A percentile compares a stretch with the other conserved stretches of the same genome.
Conservation (phyloP, 1,140 invertebrate species). For the Pteromalus puparum region DNA sequence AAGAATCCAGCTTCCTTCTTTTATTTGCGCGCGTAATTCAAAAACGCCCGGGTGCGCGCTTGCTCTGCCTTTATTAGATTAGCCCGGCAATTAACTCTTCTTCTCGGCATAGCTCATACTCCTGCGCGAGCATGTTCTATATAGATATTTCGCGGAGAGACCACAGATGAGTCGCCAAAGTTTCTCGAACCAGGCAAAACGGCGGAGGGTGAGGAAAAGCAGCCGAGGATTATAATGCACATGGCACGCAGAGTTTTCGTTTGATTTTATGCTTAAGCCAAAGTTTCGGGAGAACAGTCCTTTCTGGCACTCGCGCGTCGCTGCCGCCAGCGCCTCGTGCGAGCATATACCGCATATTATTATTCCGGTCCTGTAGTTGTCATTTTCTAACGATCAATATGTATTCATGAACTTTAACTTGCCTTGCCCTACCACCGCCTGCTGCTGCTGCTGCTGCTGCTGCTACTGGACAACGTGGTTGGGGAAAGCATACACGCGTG, state of each 20-base stretch:
- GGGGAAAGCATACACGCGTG: not conserved
- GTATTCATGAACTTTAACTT: slow-evolving; percentile 47
- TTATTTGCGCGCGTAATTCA: not conserved
- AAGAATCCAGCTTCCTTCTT: not conserved
- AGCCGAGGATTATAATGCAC: slow-evolving; percentile 57
- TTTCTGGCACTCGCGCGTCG: slow-evolving; percentile 23
- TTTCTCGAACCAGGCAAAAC: slow-evolving; percentile 53
- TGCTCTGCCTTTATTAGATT: not conserved
- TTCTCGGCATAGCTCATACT: not conserved
- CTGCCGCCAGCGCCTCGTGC: not conserved
- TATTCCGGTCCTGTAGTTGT: slow-evolving; percentile 37
- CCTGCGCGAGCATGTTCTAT: not conserved
- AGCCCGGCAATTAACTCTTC: slow-evolving; percentile 23
- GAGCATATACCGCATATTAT: slow-evolving; percentile 44
- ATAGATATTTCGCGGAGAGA: not conserved
- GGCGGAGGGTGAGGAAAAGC: slow-evolving; percentile 12
- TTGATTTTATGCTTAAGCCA: slow-evolving; percentile 57
- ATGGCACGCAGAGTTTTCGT: slow-evolving; percentile 59
- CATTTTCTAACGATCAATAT: slow-evolving; percentile 43
- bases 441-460: no score
- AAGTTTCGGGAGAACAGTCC: slow-evolving; percentile 55
- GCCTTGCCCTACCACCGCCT: not conserved
- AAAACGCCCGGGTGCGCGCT: not conserved
- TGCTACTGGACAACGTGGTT: no score
- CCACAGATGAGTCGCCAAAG: slow-evolving; percentile 52